phyloP scores from a whole-genome alignment of 1,140 invertebrate genomes.

The Scaptomyza hsui region DNA sequence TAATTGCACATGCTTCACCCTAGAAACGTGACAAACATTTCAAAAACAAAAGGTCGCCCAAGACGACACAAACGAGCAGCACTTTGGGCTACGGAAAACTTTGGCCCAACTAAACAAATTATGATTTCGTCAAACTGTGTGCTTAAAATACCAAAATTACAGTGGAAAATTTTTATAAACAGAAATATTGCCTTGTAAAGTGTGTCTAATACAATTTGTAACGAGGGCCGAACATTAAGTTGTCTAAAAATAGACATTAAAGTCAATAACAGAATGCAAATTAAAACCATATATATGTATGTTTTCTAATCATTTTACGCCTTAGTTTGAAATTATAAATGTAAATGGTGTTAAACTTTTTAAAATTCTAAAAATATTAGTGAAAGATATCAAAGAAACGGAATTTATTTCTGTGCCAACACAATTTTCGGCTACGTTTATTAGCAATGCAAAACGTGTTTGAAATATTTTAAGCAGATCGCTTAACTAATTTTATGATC shows the following conservation, averaged over 20 bases:
- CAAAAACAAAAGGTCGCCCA: constrained; percentile 25
- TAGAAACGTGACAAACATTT: constrained; percentile 36
- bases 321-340: background rate
- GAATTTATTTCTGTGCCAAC: constrained; percentile 10
- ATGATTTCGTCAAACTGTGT: constrained; percentile 60
- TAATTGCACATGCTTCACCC: constrained; percentile 22
- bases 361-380: constrained; percentile 9
- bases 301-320: background rate
- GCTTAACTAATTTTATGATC: constrained; percentile 18
- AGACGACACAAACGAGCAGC: background rate
- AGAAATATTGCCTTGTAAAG: constrained; percentile 2
- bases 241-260: background rate
- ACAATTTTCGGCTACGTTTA: background rate
- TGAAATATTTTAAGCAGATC: constrained; percentile 18
- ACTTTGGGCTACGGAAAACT: constrained; percentile 23
- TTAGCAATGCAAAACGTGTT: constrained; percentile 22
- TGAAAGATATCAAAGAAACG: constrained; percentile 22
- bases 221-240: constrained; percentile 7
- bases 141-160: constrained; percentile 51
- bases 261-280: background rate
- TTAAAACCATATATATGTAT: background rate
- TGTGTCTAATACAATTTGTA: background rate
- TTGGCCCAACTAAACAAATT: constrained; percentile 4
- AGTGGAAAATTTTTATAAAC: constrained; percentile 60
- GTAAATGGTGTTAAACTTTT: constrained; percentile 8